Evolutionary conservation across 2,888 invertebrate species (phyloP).

Genomic region (Hirtodrosophila duncani): DNA sequence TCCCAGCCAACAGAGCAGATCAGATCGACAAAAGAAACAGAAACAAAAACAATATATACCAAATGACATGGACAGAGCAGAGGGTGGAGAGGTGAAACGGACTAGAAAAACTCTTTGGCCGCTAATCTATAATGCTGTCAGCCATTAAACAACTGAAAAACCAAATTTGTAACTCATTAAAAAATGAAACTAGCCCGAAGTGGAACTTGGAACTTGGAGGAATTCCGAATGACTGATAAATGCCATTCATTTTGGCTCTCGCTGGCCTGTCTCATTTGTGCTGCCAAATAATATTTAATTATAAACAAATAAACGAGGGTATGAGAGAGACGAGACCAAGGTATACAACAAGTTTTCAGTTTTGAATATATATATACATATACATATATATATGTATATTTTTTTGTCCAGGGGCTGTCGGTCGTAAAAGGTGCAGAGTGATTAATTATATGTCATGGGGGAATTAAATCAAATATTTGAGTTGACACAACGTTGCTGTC

Average conservation of each 20-base stretch:
- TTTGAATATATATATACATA: no score
- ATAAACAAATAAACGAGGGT: slow-evolving; percentile 65
- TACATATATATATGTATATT: no score
- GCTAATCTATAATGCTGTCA: slow-evolving; percentile 71
- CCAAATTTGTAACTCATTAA: slow-evolving; percentile 72
- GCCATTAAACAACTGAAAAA: slow-evolving; percentile 70
- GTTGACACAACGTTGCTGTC: slow-evolving; percentile 53
- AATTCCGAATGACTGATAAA: slow-evolving; percentile 65
- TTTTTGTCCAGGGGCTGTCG: slow-evolving; percentile 19
- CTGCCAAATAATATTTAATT: slow-evolving; percentile 72
- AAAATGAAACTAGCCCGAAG: slow-evolving; percentile 50
- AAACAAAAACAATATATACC: background rate
- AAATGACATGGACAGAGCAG: slow-evolving; percentile 17
- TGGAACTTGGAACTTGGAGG: slow-evolving; percentile 2
- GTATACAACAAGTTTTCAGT: no score
- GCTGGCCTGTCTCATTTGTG: slow-evolving; percentile 64
- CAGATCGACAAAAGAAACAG: background rate
- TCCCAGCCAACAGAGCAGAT: no score
- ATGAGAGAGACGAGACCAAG: background rate
- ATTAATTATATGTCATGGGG: slow-evolving; percentile 72
- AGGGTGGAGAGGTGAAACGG: slow-evolving; percentile 6
- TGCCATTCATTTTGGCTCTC: slow-evolving; percentile 46
- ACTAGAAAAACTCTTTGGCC: slow-evolving; percentile 60
- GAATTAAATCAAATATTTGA: slow-evolving; percentile 72
- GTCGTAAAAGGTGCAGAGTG: slow-evolving; percentile 65